These are phyloP conservation scores for Peromyscus maniculatus DNA, from an alignment of 2,113 vertebrate genomes.

Conservation along the genomic window DNA sequence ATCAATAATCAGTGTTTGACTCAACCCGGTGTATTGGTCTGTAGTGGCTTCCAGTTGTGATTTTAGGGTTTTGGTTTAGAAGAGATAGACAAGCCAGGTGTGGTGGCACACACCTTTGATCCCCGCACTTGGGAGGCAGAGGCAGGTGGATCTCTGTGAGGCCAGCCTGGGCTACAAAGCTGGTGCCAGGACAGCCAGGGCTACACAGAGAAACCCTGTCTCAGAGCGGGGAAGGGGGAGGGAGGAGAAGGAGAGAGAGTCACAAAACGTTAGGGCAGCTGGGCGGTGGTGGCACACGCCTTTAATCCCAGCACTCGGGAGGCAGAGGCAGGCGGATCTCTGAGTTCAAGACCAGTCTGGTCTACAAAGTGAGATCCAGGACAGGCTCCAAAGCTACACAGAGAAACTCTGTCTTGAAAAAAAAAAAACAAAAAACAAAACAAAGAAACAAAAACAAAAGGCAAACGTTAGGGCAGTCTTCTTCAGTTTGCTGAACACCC, in stretches of 20 bases:
- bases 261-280: neutral
- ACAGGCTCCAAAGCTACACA: too few species aligned
- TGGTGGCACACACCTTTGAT: neutral
- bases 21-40: constrained; percentile 1
- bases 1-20: constrained; percentile 46
- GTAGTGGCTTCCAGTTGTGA: constrained; percentile 23
- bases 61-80: constrained; percentile 60
- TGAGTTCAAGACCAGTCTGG: too few species aligned
- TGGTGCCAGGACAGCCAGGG: neutral
- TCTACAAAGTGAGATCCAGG: too few species aligned
- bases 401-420: too few species aligned
- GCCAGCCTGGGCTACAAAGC: neutral
- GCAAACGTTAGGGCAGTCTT: constrained; percentile 36
- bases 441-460: too few species aligned
- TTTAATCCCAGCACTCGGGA: too few species aligned
- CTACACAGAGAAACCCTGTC: neutral
- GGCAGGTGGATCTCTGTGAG: neutral
- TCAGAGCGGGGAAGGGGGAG: rapidly evolving
- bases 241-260: neutral
- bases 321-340: too few species aligned
- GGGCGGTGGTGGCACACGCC: too few species aligned
- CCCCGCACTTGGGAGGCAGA: too few species aligned
- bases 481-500: constrained; percentile 64
- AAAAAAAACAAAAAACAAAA: too few species aligned
- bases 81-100: neutral